Percentiles rank a stretch among this genome's conserved stretches.
Evolutionary conservation across 2,888 invertebrate species (phyloP).

Genomic region (Panopea generosa): DNA sequence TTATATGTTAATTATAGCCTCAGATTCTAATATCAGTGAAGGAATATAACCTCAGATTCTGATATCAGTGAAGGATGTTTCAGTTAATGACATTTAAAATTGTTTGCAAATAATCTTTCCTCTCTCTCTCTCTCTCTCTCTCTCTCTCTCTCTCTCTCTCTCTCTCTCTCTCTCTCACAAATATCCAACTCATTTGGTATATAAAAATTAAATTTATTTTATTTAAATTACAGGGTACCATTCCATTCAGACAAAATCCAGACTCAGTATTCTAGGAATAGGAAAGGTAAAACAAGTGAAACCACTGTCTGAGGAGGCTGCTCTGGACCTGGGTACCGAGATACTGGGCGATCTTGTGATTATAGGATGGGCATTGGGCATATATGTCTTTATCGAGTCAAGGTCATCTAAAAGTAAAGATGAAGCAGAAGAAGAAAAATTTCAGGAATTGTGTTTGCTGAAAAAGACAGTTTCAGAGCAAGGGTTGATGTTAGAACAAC

Average conservation of each 20-base stretch:
- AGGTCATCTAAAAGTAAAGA: conserved; percentile 26
- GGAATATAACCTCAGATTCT: no score
- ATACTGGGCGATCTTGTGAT: conserved; percentile 49
- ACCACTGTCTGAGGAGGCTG: conserved; percentile 50
- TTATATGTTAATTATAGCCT: no score
- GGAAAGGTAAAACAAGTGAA: conserved; percentile 47
- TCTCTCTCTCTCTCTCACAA: no score
- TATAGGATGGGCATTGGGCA: conserved; percentile 39
- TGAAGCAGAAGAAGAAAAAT: conserved; percentile 19
- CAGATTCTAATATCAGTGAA: no score
- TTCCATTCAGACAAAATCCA: conserved; percentile 32
- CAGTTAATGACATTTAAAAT: no score
- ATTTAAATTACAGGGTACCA: conserved; percentile 51
- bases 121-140: no score
- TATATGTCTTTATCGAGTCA: conserved; percentile 41
- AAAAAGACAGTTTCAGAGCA: conserved; percentile 36
- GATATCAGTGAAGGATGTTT: no score
- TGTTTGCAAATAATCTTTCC: no score
- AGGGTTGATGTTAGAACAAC: conserved; percentile 30
- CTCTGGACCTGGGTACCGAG: conserved; percentile 54
- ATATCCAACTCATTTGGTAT: no score
- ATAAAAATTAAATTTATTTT: no score
- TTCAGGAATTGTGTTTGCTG: conserved; percentile 39
- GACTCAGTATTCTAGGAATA: conserved; percentile 34
- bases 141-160: no score